Percentiles rank a stretch among this genome's conserved stretches.
phyloP scores from a whole-genome alignment of 2,888 invertebrate species.

The Ypsolopha scabrella region DNA sequence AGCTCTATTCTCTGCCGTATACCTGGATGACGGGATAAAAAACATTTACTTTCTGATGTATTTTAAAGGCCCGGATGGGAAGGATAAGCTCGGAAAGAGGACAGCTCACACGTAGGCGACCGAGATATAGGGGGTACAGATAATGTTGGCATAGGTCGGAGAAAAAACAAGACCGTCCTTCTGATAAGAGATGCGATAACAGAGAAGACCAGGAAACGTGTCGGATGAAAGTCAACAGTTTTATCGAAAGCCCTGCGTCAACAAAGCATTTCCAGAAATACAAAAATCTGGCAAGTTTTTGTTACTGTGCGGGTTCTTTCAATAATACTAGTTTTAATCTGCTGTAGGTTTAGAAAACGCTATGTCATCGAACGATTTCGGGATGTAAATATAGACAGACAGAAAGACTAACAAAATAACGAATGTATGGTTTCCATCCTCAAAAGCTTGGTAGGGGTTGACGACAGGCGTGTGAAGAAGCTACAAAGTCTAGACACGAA shows the following conservation, averaged over 20 bases:
- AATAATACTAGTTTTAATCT: too few species aligned
- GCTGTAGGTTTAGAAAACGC: too few species aligned
- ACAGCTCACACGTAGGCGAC: slow-evolving; percentile 52
- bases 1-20: slow-evolving; percentile 20
- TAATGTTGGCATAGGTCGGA: slow-evolving; percentile 56
- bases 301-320: too few species aligned
- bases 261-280: too few species aligned
- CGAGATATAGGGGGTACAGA: slow-evolving; percentile 27
- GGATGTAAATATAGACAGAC: too few species aligned
- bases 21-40: slow-evolving; percentile 21
- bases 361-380: too few species aligned
- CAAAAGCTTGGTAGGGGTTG: background rate
- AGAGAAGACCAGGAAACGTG: slow-evolving; percentile 24
- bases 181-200: slow-evolving; percentile 41
- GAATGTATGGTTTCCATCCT: background rate
- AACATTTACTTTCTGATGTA: slow-evolving; percentile 25
- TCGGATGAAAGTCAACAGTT: slow-evolving; percentile 9
- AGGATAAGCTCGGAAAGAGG: slow-evolving; percentile 40
- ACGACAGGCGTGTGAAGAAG: background rate
- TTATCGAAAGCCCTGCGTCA: background rate
- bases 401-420: too few species aligned
- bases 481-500: slow-evolving; percentile 29
- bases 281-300: too few species aligned
- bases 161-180: slow-evolving; percentile 37
- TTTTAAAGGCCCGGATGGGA: slow-evolving; percentile 20